Evolutionary conservation across 2,888 invertebrate species (phyloP).

Genomic region (Syrista parreyssii): DNA sequence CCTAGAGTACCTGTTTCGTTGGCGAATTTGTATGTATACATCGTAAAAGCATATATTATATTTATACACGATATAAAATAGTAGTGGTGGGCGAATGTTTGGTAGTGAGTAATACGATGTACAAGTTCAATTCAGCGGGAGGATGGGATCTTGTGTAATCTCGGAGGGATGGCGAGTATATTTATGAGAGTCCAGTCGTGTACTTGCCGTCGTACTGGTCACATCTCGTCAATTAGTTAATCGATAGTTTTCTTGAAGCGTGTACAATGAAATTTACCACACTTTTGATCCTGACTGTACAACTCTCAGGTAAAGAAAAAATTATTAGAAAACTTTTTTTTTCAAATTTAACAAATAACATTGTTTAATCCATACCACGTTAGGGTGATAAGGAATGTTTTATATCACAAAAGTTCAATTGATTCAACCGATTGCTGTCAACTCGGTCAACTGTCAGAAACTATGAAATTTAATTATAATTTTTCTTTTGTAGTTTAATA

Average conservation of each 20-base stretch:
- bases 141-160: constrained; percentile 43
- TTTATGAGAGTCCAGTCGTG: constrained; percentile 43
- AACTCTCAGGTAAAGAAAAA: not conserved
- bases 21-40: not conserved
- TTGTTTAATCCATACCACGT: not conserved
- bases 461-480: too few relatives aligned
- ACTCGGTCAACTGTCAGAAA: too few relatives aligned
- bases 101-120: constrained; percentile 18
- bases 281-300: not conserved
- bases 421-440: too few relatives aligned
- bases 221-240: constrained; percentile 31
- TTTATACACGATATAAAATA: not conserved
- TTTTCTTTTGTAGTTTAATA: not conserved
- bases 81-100: not conserved
- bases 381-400: not conserved
- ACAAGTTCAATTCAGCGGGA: constrained; percentile 38
- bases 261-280: not conserved
- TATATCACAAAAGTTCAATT: too few relatives aligned
- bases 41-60: not conserved
- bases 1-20: not conserved
- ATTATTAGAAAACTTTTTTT: too few relatives aligned
- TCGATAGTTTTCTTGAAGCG: not conserved
- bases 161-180: constrained; percentile 41
- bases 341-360: too few relatives aligned
- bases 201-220: constrained; percentile 32